Base-by-base conservation (phyloP, 2,113 vertebrate species). In the Pteropus alecto region DNA sequence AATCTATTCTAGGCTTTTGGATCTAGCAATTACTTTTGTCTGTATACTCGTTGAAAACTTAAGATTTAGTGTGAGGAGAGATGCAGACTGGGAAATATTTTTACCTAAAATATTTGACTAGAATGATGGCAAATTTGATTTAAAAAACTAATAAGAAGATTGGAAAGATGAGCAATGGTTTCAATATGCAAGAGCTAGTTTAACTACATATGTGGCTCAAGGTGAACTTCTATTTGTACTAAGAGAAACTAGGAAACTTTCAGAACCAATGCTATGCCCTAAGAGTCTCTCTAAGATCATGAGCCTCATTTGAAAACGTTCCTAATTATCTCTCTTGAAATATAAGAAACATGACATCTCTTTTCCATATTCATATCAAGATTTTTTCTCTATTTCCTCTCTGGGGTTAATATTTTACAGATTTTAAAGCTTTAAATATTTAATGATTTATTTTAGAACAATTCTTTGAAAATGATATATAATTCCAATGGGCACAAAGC, bases 401-500 rank as follows among this genome's bases (percentile, higher is more conserved):
- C 35, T 70, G 26, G 33, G n/a, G 41, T 91, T 95, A 65, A 51
- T 90, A 88, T 58, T 94, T 88, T 79, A 90, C 74, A 85, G 60
- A 89, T 28, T 26, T 84, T 63, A 95, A 79, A 81, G 33, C 28
- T 87, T 85, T 86, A 68, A 46, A 78, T 93, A 24, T 68, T 89
- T 74, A 65, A 82, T 78, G 16, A 82, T 65, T 82, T 78, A 16
- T 73, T 82, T 65, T 43, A 84, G n/a, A 91, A 21, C 54, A 78
- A 41, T 96, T 87, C 77, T 84, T 96, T 88, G 56, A 91, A 88
- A 87, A 73, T 87, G 48, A 38, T 14, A 74, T 87, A 33, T 21
- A n/a, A 61, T 95, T 85, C 21, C 26, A 56, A 13, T 30, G 33
- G 15, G 19, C 88, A 35, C n/a, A 91, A 83, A 67, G n/a, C 58